phyloP scores from a whole-genome alignment of 2,888 invertebrate genomes.

The Adelognathus sp. region DNA sequence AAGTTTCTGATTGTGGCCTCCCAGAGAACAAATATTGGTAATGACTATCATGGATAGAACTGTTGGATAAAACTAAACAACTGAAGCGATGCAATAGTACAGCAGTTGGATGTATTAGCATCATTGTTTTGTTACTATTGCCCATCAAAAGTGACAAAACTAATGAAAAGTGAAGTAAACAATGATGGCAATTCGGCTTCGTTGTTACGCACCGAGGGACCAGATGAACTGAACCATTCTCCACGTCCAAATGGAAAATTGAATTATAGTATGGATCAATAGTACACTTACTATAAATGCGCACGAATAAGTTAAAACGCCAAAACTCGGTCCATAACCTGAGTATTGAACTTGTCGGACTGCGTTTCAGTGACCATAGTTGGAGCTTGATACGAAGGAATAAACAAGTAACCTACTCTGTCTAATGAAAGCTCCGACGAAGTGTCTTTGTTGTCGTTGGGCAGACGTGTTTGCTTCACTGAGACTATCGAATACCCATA shows the following conservation, averaged over 20 bases:
- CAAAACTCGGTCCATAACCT: background rate
- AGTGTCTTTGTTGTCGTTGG: slow-evolving; percentile 62
- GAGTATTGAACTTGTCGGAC: background rate
- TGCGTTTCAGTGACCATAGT: background rate
- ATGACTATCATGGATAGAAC: too few relatives aligned
- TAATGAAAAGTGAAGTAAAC: too few relatives aligned
- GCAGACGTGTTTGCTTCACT: slow-evolving; percentile 72
- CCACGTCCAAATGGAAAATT: background rate
- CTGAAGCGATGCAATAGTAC: too few relatives aligned
- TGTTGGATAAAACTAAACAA: too few relatives aligned
- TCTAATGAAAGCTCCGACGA: slow-evolving; percentile 44
- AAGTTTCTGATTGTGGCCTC: too few relatives aligned
- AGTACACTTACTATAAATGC: background rate
- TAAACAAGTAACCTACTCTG: background rate
- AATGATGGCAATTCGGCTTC: too few relatives aligned
- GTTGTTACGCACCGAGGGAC: too few relatives aligned
- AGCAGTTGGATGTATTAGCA: too few relatives aligned
- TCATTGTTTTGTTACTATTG: too few relatives aligned
- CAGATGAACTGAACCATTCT: too few relatives aligned
- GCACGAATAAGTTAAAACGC: background rate
- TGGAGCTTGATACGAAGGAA: background rate
- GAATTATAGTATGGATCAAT: background rate
- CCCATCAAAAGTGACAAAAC: too few relatives aligned
- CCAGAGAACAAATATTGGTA: too few relatives aligned
- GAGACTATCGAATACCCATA: slow-evolving; percentile 71